These are phyloP conservation scores for Hippopotamus amphibius DNA, from an alignment of 2,113 vertebrate genomes.

Conservation along the genomic window DNA sequence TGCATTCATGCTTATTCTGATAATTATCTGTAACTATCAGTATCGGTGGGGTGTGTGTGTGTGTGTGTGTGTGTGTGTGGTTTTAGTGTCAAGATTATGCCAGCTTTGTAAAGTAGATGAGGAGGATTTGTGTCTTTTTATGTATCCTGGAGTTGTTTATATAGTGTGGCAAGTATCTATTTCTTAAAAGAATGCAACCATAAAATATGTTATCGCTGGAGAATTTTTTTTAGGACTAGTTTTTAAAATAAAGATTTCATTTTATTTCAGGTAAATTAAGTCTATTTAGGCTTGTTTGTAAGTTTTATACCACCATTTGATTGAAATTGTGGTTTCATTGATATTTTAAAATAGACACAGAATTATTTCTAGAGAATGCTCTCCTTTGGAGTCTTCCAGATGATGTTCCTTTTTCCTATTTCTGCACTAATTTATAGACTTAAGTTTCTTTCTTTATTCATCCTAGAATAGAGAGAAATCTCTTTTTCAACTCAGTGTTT, in stretches of 20 bases:
- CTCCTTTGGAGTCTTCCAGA: not conserved
- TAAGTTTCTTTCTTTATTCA: constrained; percentile 38
- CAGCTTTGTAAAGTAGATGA: constrained; percentile 49
- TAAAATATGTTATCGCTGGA: not conserved
- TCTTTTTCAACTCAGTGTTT: not conserved
- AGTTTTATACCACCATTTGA: not conserved
- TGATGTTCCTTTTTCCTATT: not conserved
- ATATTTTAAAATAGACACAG: not conserved
- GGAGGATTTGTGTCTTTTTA: constrained; percentile 37
- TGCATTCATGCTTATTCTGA: not conserved
- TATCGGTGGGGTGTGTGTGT: not conserved
- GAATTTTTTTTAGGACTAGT: not conserved
- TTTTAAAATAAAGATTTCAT: not conserved
- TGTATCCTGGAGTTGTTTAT: constrained; percentile 36
- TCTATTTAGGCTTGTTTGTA: not conserved
- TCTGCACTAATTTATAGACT: not conserved
- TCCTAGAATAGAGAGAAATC: not conserved
- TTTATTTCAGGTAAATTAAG: constrained; percentile 18
- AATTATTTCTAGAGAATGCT: constrained; percentile 43
- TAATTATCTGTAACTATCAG: not conserved
- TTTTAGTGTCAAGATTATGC: constrained; percentile 19
- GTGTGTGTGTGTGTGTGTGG: not conserved
- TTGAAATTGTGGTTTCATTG: not conserved
- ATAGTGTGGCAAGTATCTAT: not conserved
- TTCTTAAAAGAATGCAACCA: constrained; percentile 27